Percentiles rank a stretch among this genome's conserved stretches.
phyloP scores from a whole-genome alignment of 2,888 invertebrate species.

The Cinara cedri region DNA sequence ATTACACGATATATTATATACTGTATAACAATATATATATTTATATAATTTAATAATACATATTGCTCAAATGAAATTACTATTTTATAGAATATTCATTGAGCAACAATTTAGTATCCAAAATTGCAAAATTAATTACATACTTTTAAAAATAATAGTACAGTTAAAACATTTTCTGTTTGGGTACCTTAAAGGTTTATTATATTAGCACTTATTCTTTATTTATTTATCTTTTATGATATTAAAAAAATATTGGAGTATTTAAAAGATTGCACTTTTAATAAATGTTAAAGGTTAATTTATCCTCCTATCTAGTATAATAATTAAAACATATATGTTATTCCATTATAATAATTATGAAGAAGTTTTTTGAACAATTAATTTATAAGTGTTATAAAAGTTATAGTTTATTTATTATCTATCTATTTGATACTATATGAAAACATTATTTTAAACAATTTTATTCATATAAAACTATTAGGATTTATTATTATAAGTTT shows the following conservation, averaged over 20 bases:
- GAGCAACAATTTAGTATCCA: conserved; percentile 4
- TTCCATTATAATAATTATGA: conserved; percentile 27
- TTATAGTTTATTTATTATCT: conserved; percentile 26
- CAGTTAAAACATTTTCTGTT: neutral
- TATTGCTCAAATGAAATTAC: conserved; percentile 27
- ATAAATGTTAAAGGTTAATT: conserved; percentile 5
- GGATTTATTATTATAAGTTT: conserved; percentile 1
- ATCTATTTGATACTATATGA: neutral
- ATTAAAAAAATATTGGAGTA: neutral
- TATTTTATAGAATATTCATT: neutral
- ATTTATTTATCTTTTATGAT: conserved; percentile 1
- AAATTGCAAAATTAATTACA: neutral
- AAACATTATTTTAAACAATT: conserved; percentile 34
- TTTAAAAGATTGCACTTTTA: neutral
- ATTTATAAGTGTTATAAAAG: conserved; percentile 28
- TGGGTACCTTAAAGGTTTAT: too few species aligned
- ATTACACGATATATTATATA: neutral
- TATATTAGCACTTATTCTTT: neutral
- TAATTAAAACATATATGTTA: neutral
- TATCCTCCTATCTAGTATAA: neutral
- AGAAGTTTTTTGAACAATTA: conserved; percentile 34
- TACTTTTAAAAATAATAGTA: too few species aligned
- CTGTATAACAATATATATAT: conserved; percentile 1
- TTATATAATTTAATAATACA: conserved; percentile 1
- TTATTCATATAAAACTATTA: neutral